Base-by-base conservation (phyloP, 2,888 invertebrate species). In the Himalopsyche japonica region DNA sequence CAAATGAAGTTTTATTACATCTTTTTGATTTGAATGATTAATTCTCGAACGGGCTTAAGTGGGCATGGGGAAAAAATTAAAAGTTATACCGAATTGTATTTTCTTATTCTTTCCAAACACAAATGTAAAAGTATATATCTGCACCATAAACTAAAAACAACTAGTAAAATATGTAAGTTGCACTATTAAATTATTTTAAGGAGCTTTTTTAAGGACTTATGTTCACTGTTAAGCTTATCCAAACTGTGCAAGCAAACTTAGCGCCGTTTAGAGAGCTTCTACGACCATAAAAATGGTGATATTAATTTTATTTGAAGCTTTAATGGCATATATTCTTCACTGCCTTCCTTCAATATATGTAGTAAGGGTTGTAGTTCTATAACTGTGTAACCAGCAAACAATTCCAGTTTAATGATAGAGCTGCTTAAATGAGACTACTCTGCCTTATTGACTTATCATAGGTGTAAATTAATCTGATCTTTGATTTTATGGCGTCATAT, bases 271-370 rank as follows among this genome's bases (percentile, higher is more conserved):
- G 64, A 37, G 70, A 76, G 83, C 81, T 70, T 84, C 81, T 82
- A 79, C 76, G 76, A 76, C 78, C 84, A 84, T 86, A 81, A 86
- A 80, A 85, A 84, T 85, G 82, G 86, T 80, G 85, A 84, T 86
- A 86, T 86, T 86, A 86, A 86, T 86, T 86, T 86, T 85, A 85
- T 86, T 86, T 86, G 85, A 86, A 83, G 86, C 80, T 82, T 84
- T 84, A 79, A 84, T 80, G 79, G 77, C 47, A 64, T 78, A 43
- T 77, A 82, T 86, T 86, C 83, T 84, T 86, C 86, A 86, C 81
- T 30, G 49, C 6, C 5, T 57, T 20, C 1, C 49, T n/a, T n/a
- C 20, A 49, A 49, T 49, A n/a, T n/a, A 49, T 18, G 3, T 3
- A 49, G 49, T 18, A 49, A 49, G 49, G 49, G 49, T 57, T 3